These are phyloP conservation scores for Erebia palarica DNA, from an alignment of 2,888 invertebrate genomes.

Conservation along the genomic window DNA sequence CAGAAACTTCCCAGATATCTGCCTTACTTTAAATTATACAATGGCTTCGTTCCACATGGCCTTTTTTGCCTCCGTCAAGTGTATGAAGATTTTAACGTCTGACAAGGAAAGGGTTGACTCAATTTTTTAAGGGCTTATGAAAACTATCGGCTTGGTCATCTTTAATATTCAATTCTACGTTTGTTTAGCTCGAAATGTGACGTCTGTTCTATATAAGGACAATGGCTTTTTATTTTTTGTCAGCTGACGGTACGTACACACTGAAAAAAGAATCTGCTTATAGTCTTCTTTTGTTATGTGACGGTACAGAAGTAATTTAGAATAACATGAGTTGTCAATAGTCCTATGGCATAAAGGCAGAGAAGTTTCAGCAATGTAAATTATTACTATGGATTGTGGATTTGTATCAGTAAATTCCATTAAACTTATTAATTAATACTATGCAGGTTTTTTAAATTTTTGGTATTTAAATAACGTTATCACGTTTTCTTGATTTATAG, in stretches of 20 bases:
- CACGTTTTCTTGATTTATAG: too few species aligned
- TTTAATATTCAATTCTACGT: conserved; percentile 52
- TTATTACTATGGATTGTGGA: background rate
- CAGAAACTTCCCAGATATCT: conserved; percentile 67
- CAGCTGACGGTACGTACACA: background rate
- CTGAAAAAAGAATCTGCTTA: too few species aligned
- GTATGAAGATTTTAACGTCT: conserved; percentile 64
- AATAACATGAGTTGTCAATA: background rate
- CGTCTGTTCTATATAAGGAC: conserved; percentile 12
- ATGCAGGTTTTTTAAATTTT: background rate
- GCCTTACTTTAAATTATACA: conserved; percentile 70
- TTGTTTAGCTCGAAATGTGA: conserved; percentile 29
- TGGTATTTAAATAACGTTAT: too few species aligned
- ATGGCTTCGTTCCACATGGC: conserved; percentile 65
- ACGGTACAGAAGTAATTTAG: conserved; percentile 1
- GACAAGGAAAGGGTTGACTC: conserved; percentile 75
- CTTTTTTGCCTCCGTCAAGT: conserved; percentile 69
- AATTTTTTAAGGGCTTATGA: conserved; percentile 58
- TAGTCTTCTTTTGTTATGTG: background rate
- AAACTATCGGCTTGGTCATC: conserved; percentile 69
- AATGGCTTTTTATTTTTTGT: conserved; percentile 12
- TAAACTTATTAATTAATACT: background rate
- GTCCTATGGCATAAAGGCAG: background rate
- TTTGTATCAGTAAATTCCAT: background rate
- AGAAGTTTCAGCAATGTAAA: background rate